Percentiles rank a stretch among this genome's conserved stretches.
Conservation (phyloP, 2,113 vertebrate species). For the Rhinichthys klamathensis region DNA sequence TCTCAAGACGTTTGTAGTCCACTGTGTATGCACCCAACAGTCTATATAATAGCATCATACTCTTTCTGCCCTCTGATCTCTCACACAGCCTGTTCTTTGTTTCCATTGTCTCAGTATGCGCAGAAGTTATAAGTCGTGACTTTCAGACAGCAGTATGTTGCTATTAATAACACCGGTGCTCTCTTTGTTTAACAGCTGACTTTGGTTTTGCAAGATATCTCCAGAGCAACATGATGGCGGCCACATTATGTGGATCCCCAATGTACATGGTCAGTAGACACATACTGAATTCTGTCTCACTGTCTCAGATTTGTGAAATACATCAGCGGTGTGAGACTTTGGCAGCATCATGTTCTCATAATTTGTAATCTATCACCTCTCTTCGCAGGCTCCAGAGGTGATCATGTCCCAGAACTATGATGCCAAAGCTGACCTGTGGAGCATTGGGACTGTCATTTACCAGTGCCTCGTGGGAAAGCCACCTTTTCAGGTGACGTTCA, state of each 20-base stretch:
- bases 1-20: not conserved
- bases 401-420: slow-evolving; percentile 99
- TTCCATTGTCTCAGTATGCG: slow-evolving; percentile 8
- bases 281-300: not conserved
- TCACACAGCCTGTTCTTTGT: slow-evolving; percentile 11
- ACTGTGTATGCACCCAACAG: not conserved
- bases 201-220: slow-evolving; percentile 98
- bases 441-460: slow-evolving; percentile 96
- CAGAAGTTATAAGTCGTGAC: slow-evolving; percentile 19
- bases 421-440: slow-evolving; percentile 96
- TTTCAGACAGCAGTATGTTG: slow-evolving; percentile 44
- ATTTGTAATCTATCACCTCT: slow-evolving; percentile 48
- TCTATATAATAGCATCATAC: not conserved
- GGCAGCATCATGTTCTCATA: not conserved
- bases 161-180: slow-evolving; percentile 49
- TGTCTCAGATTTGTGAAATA: slow-evolving; percentile 26
- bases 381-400: slow-evolving; percentile 90
- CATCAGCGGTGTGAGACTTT: not conserved
- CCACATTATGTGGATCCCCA: slow-evolving; percentile 93
- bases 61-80: slow-evolving; percentile 12
- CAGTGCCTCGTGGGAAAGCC: slow-evolving; percentile 97
- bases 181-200: slow-evolving; percentile 83
- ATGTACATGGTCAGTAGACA: slow-evolving; percentile 95
- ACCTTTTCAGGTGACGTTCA: slow-evolving; percentile 89
- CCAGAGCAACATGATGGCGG: slow-evolving; percentile 99